These are phyloP conservation scores for Rutpela maculata DNA, from an alignment of 2,888 invertebrate genomes.

Conservation along the genomic window DNA sequence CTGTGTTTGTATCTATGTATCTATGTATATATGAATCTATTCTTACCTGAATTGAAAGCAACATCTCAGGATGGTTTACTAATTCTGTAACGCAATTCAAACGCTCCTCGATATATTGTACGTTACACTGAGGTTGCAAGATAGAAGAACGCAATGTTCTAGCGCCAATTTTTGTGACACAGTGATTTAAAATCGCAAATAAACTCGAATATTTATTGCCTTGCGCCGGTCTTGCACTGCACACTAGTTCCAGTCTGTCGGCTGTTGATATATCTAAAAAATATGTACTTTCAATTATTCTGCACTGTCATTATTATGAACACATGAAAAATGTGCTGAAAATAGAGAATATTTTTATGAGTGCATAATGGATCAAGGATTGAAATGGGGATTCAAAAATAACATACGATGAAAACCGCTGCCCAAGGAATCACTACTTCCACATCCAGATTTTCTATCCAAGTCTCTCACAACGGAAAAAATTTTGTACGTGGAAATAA, in stretches of 20 bases:
- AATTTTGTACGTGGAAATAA: too few relatives aligned
- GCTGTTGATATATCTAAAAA: constrained; percentile 87
- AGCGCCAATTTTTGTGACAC: constrained; percentile 84
- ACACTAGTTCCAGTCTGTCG: constrained; percentile 84
- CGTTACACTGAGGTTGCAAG: constrained; percentile 85
- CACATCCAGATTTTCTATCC: too few relatives aligned
- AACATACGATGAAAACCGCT: too few relatives aligned
- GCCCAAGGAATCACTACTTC: too few relatives aligned
- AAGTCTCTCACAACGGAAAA: too few relatives aligned
- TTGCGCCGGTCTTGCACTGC: constrained; percentile 73
- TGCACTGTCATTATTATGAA: not conserved
- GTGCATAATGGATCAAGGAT: too few relatives aligned
- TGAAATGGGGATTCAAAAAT: too few relatives aligned
- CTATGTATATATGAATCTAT: too few relatives aligned
- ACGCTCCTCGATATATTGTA: constrained; percentile 80
- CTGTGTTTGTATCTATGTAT: too few relatives aligned
- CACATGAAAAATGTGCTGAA: too few relatives aligned
- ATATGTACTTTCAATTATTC: constrained; percentile 20
- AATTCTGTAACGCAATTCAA: constrained; percentile 87
- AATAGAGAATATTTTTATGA: too few relatives aligned
- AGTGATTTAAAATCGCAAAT: constrained; percentile 81
- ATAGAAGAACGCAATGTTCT: constrained; percentile 87
- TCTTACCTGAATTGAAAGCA: constrained; percentile 76
- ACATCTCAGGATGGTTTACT: constrained; percentile 80
- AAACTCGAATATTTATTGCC: constrained; percentile 75